Evolutionary conservation across 2,888 invertebrate species (phyloP), one percentile per base, ranked within the genome.

Genomic region (Coelopa pilipes): DNA sequence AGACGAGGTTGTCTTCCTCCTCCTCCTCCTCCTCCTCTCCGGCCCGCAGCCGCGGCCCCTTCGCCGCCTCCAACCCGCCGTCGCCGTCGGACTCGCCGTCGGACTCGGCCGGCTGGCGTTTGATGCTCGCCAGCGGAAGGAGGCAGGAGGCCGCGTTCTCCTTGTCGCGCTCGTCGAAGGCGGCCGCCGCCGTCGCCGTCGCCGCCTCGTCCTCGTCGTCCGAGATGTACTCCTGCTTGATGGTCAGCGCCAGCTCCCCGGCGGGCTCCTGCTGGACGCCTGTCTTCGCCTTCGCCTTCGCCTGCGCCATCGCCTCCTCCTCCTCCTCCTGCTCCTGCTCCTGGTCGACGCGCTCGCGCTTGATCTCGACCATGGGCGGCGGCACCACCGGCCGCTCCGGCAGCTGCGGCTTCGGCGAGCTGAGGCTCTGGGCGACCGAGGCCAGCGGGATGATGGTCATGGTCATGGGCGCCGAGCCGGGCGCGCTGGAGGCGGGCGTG

Each of bases 381-480:
- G 85, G 85, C 73, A 84, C 81, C 0, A 57, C 19, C 7, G 74
- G 75, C 17, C 78, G 76, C 47, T 76, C 73, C 3, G 76, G 62
- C 19, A 53, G 55, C 3, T 70, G 76, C 57, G 76, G 50, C 59
- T 68, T 75, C 7, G 71, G 53, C 12, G 62, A 46, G 49, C 71
- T 76, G 55, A 76, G 17, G 13, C 74, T 69, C 69, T 78, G 77
- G 1, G 76, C 74, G 53, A 79, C 75, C 10, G 79, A 74, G 13
- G 85, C 78, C 50, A 85, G 75, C 15, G 85, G 85, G 80, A 85
- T 85, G 53, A 85, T 85, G 21, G 85, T 85, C 85, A 85, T 85
- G 2, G 85, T 85, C 80, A 82, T 80, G 1, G 82, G 81, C 55
- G 82, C 76, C 0, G 81, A 76, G 13, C 81, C 80, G 17, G 76